phyloP scores from a whole-genome alignment of 2,113 vertebrate genomes.

The Pipa parva region DNA sequence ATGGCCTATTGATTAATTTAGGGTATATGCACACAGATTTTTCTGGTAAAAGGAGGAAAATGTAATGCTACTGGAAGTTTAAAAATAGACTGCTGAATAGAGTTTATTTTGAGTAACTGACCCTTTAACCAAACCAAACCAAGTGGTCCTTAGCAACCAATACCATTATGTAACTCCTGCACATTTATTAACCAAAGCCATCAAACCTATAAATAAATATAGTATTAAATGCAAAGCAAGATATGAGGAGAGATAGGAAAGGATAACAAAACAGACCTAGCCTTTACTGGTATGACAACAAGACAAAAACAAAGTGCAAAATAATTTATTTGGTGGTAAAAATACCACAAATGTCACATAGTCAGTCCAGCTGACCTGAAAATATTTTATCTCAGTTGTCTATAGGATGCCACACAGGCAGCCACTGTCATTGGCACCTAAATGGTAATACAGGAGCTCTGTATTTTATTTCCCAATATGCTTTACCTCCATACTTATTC shows the following conservation, averaged over 20 bases:
- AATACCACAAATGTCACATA: background rate
- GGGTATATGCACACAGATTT: conserved; percentile 9
- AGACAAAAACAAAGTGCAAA: background rate
- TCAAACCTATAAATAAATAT: background rate
- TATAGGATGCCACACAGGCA: background rate
- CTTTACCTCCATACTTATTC: background rate
- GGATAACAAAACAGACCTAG: conserved; percentile 1
- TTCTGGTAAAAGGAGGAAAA: conserved; percentile 18
- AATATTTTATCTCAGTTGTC: background rate
- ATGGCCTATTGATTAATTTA: too few relatives aligned
- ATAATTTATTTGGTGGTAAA: background rate
- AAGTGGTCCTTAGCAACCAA: too few relatives aligned
- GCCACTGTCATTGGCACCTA: background rate
- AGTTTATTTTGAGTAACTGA: too few relatives aligned
- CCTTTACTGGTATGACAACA: background rate
- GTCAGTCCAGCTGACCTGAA: conserved; percentile 30
- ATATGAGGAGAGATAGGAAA: background rate
- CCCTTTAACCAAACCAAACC: too few relatives aligned
- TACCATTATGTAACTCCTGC: too few relatives aligned
- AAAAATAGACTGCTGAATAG: too few relatives aligned
- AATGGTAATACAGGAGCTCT: background rate
- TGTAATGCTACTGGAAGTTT: too few relatives aligned
- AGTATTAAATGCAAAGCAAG: background rate
- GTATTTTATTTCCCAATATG: background rate
- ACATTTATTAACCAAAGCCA: too few relatives aligned